phyloP scores from a whole-genome alignment of 2,888 invertebrate species.

The Lordiphosa andalusiaca region DNA sequence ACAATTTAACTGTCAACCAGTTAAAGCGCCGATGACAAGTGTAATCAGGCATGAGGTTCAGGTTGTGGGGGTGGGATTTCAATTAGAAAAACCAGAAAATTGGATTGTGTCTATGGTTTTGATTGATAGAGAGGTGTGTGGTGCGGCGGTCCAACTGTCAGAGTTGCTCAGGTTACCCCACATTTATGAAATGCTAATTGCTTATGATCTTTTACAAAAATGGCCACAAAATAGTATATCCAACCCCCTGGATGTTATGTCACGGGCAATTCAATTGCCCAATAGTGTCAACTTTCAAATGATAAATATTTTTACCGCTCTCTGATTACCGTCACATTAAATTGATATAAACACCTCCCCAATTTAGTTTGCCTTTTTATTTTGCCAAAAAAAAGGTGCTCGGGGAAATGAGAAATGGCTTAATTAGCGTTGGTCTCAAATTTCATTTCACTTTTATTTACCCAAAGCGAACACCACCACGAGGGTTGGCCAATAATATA shows the following conservation, averaged over 20 bases:
- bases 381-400: slow-evolving; percentile 15
- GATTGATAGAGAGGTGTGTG: slow-evolving; percentile 39
- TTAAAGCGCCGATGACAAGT: slow-evolving; percentile 60
- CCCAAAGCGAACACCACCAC: neutral
- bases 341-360: slow-evolving; percentile 61
- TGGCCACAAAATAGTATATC: slow-evolving; percentile 3
- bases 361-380: slow-evolving; percentile 23
- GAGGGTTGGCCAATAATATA: slow-evolving; percentile 5
- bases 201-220: slow-evolving; percentile 60
- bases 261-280: slow-evolving; percentile 44
- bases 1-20: slow-evolving; percentile 72
- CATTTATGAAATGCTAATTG: slow-evolving; percentile 55
- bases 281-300: slow-evolving; percentile 71
- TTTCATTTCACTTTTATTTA: slow-evolving; percentile 45
- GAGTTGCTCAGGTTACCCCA: slow-evolving; percentile 50
- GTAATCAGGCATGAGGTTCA: slow-evolving; percentile 55
- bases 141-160: slow-evolving; percentile 48
- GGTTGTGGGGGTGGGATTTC: slow-evolving; percentile 49
- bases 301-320: slow-evolving; percentile 52
- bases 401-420: slow-evolving; percentile 42
- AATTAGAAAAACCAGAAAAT: slow-evolving; percentile 54
- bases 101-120: slow-evolving; percentile 23
- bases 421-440: slow-evolving; percentile 53
- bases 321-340: slow-evolving; percentile 60
- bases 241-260: neutral